phyloP scores from a whole-genome alignment of 2,797 vertebrate species.

The Alectoris magna region DNA sequence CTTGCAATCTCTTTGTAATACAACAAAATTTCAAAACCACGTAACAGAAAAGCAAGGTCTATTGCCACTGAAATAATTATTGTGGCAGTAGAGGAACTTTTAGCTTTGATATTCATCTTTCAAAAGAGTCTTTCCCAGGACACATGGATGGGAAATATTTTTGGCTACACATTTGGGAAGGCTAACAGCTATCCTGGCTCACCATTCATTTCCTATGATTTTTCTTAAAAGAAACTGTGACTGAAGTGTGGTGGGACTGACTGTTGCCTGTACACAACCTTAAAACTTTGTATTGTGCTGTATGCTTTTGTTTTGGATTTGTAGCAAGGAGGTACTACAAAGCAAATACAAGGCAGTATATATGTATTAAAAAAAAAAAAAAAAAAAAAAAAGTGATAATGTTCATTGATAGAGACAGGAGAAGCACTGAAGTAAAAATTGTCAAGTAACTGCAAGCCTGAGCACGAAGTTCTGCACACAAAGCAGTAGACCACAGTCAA shows the following conservation, averaged over 20 bases:
- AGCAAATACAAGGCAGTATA: not conserved
- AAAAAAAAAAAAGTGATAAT: fast-evolving
- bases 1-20: not conserved
- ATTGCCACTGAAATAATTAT: not conserved
- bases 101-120: not conserved
- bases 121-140: not conserved
- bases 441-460: not conserved
- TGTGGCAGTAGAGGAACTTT: not conserved
- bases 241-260: not conserved
- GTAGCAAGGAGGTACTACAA: not conserved
- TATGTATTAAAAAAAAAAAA: too few relatives aligned
- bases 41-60: not conserved
- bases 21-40: not conserved
- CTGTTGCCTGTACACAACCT: not conserved
- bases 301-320: not conserved
- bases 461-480: not conserved
- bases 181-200: not conserved
- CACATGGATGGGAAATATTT: not conserved
- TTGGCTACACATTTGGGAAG: not conserved
- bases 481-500: not conserved
- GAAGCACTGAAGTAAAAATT: not conserved
- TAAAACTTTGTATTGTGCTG: not conserved
- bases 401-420: not conserved
- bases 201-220: not conserved
- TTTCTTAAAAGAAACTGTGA: not conserved